A percentile compares a stretch with the other conserved stretches of the same genome.
Evolutionary conservation across 2,888 invertebrate species (phyloP).

Genomic region (Gastracanthus pulcherrimus): DNA sequence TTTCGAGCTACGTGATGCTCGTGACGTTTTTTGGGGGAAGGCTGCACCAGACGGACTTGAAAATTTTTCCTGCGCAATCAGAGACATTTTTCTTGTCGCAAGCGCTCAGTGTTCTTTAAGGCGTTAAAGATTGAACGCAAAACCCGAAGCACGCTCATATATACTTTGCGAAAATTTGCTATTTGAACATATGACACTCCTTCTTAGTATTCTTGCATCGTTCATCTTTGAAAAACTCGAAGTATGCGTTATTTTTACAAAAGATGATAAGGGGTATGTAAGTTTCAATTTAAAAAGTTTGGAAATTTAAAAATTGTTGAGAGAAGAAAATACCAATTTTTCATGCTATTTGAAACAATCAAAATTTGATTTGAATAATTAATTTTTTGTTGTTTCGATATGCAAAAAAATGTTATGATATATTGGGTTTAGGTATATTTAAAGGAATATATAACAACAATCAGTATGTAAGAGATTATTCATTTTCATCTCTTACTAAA

Average conservation of each 20-base stretch:
- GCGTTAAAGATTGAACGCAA: neutral
- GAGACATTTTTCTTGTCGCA: constrained; percentile 2
- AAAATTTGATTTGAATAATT: too few relatives aligned
- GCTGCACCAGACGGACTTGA: neutral
- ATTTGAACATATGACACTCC: neutral
- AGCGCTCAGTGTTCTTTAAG: neutral
- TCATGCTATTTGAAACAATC: too few relatives aligned
- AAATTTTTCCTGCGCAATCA: neutral
- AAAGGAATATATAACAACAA: too few relatives aligned
- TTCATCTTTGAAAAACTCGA: neutral
- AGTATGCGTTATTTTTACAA: neutral
- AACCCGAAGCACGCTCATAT: too few relatives aligned
- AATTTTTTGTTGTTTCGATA: too few relatives aligned
- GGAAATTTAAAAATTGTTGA: too few relatives aligned
- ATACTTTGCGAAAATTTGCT: neutral
- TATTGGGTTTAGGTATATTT: too few relatives aligned
- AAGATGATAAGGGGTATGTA: too few relatives aligned
- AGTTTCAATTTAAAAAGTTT: neutral
- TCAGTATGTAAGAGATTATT: too few relatives aligned
- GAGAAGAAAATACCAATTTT: too few relatives aligned
- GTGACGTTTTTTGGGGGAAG: neutral
- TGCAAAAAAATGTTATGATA: too few relatives aligned
- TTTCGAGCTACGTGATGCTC: neutral
- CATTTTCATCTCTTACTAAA: too few relatives aligned
- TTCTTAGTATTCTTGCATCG: neutral